Percentiles rank a stretch among this genome's conserved stretches.
phyloP scores from a whole-genome alignment of 2,113 vertebrate genomes.

The Lepidothrix coronata region DNA sequence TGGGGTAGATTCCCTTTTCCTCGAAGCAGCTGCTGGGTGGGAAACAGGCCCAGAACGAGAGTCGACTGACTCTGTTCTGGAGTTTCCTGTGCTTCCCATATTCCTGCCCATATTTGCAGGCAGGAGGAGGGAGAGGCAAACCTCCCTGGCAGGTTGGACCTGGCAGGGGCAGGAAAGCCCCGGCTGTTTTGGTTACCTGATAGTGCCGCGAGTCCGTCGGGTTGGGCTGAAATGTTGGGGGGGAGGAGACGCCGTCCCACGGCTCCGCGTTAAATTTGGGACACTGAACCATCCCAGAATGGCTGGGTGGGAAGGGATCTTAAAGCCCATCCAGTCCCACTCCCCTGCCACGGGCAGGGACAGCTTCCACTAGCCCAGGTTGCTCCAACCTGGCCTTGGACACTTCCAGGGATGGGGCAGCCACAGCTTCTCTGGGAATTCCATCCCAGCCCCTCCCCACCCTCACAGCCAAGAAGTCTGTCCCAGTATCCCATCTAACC shows the following conservation, averaged over 20 bases:
- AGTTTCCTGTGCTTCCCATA: neutral
- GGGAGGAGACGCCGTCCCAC: accelerated
- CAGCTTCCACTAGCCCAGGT: neutral
- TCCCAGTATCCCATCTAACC: neutral
- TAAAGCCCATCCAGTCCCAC: neutral
- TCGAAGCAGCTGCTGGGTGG: neutral
- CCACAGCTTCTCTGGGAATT: neutral
- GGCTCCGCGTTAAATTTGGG: neutral
- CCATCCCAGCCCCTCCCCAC: neutral
- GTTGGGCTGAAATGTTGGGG: neutral
- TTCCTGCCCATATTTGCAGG: neutral
- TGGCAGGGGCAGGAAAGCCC: neutral
- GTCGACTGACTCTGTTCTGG: neutral
- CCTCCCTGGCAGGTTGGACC: constrained; percentile 9
- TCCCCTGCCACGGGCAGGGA: neutral
- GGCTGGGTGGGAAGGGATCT: neutral
- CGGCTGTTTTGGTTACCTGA: neutral
- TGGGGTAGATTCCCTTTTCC: neutral
- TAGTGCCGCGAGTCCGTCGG: neutral
- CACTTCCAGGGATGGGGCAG: neutral
- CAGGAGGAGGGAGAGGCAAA: neutral
- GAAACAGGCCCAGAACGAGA: neutral
- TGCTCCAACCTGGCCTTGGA: neutral
- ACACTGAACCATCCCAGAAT: accelerated
- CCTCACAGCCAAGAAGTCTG: neutral